These are phyloP conservation scores for Siniperca undulata DNA, from an alignment of 2,797 vertebrate genomes.

Conservation along the genomic window DNA sequence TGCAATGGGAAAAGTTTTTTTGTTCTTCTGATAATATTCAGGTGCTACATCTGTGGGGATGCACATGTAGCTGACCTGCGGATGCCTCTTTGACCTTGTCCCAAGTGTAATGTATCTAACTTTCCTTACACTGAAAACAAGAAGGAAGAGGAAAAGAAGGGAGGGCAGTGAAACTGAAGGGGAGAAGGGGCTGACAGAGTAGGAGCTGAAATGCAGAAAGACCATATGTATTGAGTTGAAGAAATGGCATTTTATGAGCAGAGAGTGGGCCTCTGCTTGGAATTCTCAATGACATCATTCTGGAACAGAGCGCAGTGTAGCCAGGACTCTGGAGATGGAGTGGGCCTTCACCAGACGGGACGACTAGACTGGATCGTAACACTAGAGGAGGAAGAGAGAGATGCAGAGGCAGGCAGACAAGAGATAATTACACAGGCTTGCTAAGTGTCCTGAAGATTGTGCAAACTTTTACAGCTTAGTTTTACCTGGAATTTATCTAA, in stretches of 20 bases:
- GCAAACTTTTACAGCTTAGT: conserved; percentile 42
- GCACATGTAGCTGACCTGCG: conserved; percentile 48
- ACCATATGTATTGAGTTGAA: conserved; percentile 81
- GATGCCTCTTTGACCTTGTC: conserved; percentile 54
- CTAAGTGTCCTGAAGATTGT: conserved; percentile 35
- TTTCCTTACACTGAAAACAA: conserved; percentile 35
- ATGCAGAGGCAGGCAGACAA: conserved; percentile 32
- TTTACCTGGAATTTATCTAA: conserved; percentile 49
- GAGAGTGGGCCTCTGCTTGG: conserved; percentile 82
- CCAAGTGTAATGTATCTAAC: conserved; percentile 42
- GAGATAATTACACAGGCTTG: conserved; percentile 37
- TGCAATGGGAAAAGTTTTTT: conserved; percentile 32
- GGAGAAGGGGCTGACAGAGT: conserved; percentile 41
- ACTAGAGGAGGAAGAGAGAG: conserved; percentile 46
- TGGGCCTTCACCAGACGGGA: conserved; percentile 57
- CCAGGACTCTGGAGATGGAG: conserved; percentile 60
- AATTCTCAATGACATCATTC: conserved; percentile 86
- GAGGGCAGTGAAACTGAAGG: conserved; percentile 26
- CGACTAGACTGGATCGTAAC: conserved; percentile 52
- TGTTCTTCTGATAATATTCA: conserved; percentile 34
- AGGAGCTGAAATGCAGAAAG: conserved; percentile 63
- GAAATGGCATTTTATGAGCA: conserved; percentile 79
- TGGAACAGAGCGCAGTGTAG: conserved; percentile 53
- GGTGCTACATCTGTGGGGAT: conserved; percentile 48
- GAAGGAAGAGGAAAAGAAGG: conserved; percentile 43